A percentile compares a stretch with the other conserved stretches of the same genome.
Conservation (phyloP, 2,797 vertebrate species). For the Odontamblyopus rebecca region DNA sequence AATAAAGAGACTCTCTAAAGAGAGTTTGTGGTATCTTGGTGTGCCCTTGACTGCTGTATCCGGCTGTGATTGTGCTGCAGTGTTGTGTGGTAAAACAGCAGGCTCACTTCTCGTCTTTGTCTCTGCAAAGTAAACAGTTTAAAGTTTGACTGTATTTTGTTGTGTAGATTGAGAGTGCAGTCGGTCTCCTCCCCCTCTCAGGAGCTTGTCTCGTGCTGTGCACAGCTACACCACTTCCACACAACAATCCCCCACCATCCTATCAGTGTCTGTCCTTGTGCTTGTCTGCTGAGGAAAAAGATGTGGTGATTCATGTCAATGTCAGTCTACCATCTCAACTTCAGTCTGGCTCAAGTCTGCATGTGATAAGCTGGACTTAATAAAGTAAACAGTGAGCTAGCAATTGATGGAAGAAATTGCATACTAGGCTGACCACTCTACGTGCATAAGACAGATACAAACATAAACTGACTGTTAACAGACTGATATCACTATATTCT, state of each 20-base stretch:
- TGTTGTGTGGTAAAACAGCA: slow-evolving; percentile 18
- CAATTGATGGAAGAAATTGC: neutral
- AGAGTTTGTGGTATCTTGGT: slow-evolving; percentile 53
- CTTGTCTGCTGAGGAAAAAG: slow-evolving; percentile 11
- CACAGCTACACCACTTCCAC: slow-evolving; percentile 57
- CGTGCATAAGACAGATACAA: neutral
- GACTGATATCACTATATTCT: neutral
- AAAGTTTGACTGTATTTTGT: slow-evolving; percentile 31
- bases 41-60: slow-evolving; percentile 55
- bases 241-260: slow-evolving; percentile 54
- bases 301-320: slow-evolving; percentile 6
- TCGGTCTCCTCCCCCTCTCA: slow-evolving; percentile 28
- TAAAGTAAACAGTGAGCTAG: slow-evolving; percentile 1
- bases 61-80: slow-evolving; percentile 19
- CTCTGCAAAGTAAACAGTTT: slow-evolving; percentile 27
- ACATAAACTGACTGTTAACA: too few species aligned
- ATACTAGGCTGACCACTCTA: neutral
- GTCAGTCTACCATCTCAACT: neutral
- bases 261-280: slow-evolving; percentile 44
- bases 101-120: slow-evolving; percentile 23
- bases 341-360: neutral
- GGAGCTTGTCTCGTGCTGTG: slow-evolving; percentile 56
- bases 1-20: slow-evolving; percentile 54
- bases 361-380: neutral
- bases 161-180: slow-evolving; percentile 34